Conservation (phyloP, 1,140 invertebrate genomes). For the Anastatus disparis region DNA sequence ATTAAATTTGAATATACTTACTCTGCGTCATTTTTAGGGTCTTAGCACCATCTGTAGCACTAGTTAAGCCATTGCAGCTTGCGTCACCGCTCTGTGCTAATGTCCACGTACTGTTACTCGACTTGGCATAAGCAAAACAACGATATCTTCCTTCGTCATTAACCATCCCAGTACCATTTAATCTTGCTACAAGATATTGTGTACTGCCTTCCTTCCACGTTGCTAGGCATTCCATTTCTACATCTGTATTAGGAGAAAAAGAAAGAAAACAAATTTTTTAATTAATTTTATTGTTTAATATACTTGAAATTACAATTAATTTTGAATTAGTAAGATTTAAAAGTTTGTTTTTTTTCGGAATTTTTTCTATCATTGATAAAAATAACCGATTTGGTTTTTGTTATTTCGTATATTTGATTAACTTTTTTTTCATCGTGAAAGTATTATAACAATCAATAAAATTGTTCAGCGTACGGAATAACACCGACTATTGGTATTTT, state of each 20-base stretch:
- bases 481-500: too few relatives aligned
- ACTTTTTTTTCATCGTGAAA: too few relatives aligned
- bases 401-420: too few relatives aligned
- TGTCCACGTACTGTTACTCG: slow-evolving; percentile 57
- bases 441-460: too few relatives aligned
- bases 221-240: slow-evolving; percentile 84
- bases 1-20: too few relatives aligned
- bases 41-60: slow-evolving; percentile 72
- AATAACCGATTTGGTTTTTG: too few relatives aligned
- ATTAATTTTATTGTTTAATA: not conserved
- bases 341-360: too few relatives aligned
- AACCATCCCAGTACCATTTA: slow-evolving; percentile 66
- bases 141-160: slow-evolving; percentile 73
- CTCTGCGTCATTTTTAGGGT: slow-evolving; percentile 74
- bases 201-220: slow-evolving; percentile 88
- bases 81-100: slow-evolving; percentile 85
- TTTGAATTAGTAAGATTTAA: too few relatives aligned
- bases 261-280: not conserved
- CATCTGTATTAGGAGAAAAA: slow-evolving; percentile 70
- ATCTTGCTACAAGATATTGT: slow-evolving; percentile 80
- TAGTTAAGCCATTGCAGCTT: slow-evolving; percentile 80
- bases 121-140: slow-evolving; percentile 76
- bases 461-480: too few relatives aligned
- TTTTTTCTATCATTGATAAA: too few relatives aligned
- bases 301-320: too few relatives aligned